Base-by-base conservation (phyloP, 2,888 invertebrate species). In the Drosophila paracracens region DNA sequence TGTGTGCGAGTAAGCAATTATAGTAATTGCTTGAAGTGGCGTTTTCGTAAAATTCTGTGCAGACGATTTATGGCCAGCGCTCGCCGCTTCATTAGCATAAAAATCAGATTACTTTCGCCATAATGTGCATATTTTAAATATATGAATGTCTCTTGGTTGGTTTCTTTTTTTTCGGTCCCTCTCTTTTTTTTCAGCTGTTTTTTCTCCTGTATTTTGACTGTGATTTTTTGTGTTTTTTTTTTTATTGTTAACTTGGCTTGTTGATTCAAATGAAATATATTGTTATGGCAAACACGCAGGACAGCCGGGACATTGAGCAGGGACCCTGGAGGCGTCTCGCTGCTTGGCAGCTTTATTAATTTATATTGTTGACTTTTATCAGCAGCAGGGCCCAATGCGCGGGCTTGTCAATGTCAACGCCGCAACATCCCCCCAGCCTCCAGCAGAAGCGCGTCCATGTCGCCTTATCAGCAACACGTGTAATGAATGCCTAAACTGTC, bases 351-450 rank as follows among this genome's bases (percentile, higher is more conserved):
- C 88, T 90, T 87, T 87, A 87, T 90, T 87, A 87, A 87, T 87
- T 87, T 87, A 87, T 89, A 87, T 90, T 90, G 87, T 89, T 89
- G 87, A 90, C 91, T 87, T 88, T 90, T 87, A 89, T 90, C 90
- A 88, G 89, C 48, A 29, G 71, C 38, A 11, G 27, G 31, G 50
- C 29, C 52, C 79, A 67, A 52, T 52, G 70, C 56, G 80, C 73
- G 88, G 75, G 68, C 87, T 83, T 83, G 78, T 86, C 90, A 90
- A 70, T 80, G 78, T 75, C 79, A 80, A 63, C 67, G 79, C 60
- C 35, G 31, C 40, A 50, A 18, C 27, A 46, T 46, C 48, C 31
- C 48, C 31, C 5, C 31, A 57, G 66, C 31, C 69, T 51, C 67
- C 52, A 67, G 8, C 21, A 46, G 25, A 16, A 8, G 50, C 56